Evolutionary conservation across 1,140 invertebrate species (phyloP), one percentile per base, ranked within the genome.

Genomic region (Probaryconus sp.): DNA sequence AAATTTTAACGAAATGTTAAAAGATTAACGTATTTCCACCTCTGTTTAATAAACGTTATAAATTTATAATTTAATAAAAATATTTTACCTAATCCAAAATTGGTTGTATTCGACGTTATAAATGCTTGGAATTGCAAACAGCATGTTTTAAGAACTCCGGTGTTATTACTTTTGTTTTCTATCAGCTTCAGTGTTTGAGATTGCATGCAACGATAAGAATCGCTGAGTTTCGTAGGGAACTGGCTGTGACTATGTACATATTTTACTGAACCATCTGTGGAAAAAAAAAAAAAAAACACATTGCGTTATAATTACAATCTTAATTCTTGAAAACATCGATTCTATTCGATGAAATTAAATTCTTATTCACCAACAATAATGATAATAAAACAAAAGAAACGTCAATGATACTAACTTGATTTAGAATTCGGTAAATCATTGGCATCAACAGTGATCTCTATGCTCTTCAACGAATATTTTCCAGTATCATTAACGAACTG

Each of bases 91-190:
- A 85, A 78, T 63, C 88, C 88, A 83, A 92, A 93, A 1, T 68
- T 56, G 0, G 76, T 80, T 10, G 81, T 83, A 30, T 85, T 85
- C 1, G 84, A 80, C 5, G 76, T 82, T 56, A 89, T 89, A 88
- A 93, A 95, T n/a, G 93, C 93, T 86, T 94, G 91, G 63, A 92
- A 89, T 79, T 94, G 93, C 7, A 94, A 83, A 73, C 90, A 79
- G n/a, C 87, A 86, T 6, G 94, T 76, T 28, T 86, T 89, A 4
- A 90, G 20, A 2, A 58, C 58, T 5, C 83, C 87, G 2, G 89
- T 60, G 3, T 83, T 85, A 14, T 82, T 85, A 11, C n/a, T n/a
- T n/a, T 85, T 87, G 9, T 70, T 78, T 11, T 72, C 76, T 14
- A 80, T 75, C 68, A 93, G 83, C 67, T 90, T 86, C 1, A 93